phyloP scores from a whole-genome alignment of 2,888 invertebrate species.

The Stenotaenia linearis region DNA sequence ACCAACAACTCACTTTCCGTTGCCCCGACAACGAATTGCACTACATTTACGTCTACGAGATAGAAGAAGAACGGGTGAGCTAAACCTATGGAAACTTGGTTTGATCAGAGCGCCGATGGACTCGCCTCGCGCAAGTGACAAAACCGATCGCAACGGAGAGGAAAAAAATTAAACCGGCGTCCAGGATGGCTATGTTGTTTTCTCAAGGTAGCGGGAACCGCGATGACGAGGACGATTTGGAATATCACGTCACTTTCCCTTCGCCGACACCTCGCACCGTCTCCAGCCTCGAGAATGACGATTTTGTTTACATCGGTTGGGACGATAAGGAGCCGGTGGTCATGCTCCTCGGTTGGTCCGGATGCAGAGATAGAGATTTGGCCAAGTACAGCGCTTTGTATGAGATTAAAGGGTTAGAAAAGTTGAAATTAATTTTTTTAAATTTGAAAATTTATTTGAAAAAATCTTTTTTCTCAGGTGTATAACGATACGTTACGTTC shows the following conservation, averaged over 20 bases:
- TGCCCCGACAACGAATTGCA: neutral
- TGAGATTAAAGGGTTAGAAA: slow-evolving; percentile 63
- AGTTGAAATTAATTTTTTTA: neutral
- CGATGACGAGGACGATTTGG: slow-evolving; percentile 34
- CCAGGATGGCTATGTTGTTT: neutral
- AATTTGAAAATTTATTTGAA: neutral
- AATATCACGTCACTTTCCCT: slow-evolving; percentile 36
- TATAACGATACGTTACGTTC: slow-evolving; percentile 65
- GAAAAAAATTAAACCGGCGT: no score
- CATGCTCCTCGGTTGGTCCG: slow-evolving; percentile 71
- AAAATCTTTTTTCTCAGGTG: slow-evolving; percentile 53
- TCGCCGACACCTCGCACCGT: slow-evolving; percentile 27
- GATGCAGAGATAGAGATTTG: slow-evolving; percentile 68
- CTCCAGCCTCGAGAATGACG: slow-evolving; percentile 5
- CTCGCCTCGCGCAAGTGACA: neutral
- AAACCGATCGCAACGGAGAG: no score
- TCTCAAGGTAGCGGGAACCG: neutral
- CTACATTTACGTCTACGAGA: neutral
- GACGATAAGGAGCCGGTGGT: slow-evolving; percentile 63
- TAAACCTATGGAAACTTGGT: neutral
- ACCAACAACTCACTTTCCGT: neutral
- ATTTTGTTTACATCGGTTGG: slow-evolving; percentile 52
- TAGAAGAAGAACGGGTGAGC: no score
- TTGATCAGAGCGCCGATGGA: neutral
- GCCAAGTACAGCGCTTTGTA: slow-evolving; percentile 73